These are phyloP conservation scores for rat (Rattus norvegicus) DNA, from an alignment of 2,113 vertebrate species.

Conservation along the genomic window DNA sequence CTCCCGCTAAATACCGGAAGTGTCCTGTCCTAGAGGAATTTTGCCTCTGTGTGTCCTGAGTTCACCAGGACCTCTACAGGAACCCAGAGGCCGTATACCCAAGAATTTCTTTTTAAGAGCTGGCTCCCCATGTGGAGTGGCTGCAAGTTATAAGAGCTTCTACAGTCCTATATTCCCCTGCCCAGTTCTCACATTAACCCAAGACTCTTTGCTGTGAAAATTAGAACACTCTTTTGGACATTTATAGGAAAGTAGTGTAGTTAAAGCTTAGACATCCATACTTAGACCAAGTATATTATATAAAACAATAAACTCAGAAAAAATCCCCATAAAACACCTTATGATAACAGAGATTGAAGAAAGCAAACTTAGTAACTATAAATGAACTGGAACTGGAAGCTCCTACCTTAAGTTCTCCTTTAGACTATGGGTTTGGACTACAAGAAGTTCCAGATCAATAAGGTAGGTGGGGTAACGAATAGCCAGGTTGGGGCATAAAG, in stretches of 20 bases:
- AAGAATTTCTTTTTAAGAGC: background rate
- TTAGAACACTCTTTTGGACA: slow-evolving; percentile 8
- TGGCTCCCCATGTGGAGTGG: background rate
- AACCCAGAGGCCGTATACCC: too few species aligned
- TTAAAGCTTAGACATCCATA: background rate
- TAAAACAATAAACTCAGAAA: background rate
- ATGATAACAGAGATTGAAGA: background rate
- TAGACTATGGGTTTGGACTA: background rate
- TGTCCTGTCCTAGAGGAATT: too few species aligned
- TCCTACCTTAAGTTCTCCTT: background rate
- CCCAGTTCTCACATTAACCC: slow-evolving; percentile 8
- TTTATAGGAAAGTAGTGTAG: background rate
- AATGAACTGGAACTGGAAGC: background rate
- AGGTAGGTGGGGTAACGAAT: background rate
- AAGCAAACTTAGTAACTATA: background rate
- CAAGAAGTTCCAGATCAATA: background rate
- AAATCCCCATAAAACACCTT: background rate
- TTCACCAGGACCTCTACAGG: too few species aligned
- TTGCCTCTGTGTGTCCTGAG: too few species aligned
- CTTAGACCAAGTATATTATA: background rate
- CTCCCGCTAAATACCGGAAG: too few species aligned
- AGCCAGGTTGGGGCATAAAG: background rate
- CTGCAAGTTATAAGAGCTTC: background rate
- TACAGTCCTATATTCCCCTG: background rate
- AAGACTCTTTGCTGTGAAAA: background rate